These are phyloP conservation scores for Pluvianellus socialis DNA, from an alignment of 2,113 vertebrate species.

Conservation along the genomic window DNA sequence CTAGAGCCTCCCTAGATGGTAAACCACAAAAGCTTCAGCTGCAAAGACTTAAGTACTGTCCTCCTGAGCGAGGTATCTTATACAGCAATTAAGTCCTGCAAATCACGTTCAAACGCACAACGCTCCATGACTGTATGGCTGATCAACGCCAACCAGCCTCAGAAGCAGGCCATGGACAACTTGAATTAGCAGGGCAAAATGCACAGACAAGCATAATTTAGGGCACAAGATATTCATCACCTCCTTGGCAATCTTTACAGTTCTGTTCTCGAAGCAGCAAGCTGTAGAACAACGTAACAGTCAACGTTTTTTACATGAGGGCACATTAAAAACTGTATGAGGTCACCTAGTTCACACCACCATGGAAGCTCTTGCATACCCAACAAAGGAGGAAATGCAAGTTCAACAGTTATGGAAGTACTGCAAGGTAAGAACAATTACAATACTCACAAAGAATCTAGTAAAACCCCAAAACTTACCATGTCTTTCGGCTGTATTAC, in stretches of 20 bases:
- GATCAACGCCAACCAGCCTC: not conserved
- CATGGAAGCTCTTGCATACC: not conserved
- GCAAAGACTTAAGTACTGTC: not conserved
- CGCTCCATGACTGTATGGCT: not conserved
- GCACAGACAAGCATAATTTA: not conserved
- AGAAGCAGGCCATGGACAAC: not conserved
- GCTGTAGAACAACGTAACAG: not conserved
- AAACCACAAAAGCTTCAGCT: not conserved
- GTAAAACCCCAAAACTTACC: not conserved
- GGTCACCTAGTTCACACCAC: not conserved
- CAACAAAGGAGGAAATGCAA: not conserved
- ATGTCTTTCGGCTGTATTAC: not conserved
- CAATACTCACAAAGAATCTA: not conserved
- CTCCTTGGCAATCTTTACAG: not conserved
- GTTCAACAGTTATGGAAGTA: not conserved
- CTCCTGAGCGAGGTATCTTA: not conserved
- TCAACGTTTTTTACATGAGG: not conserved
- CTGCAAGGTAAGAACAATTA: not conserved
- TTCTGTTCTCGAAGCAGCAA: not conserved
- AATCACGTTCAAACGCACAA: not conserved
- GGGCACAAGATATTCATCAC: not conserved
- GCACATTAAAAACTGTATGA: not conserved
- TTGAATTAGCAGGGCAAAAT: not conserved
- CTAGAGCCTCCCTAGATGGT: not conserved
- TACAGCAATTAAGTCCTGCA: not conserved